Evolutionary conservation across 35 echinoderm and acorn worm genomes (phyloP).

Genomic region (Anneissia japonica): DNA sequence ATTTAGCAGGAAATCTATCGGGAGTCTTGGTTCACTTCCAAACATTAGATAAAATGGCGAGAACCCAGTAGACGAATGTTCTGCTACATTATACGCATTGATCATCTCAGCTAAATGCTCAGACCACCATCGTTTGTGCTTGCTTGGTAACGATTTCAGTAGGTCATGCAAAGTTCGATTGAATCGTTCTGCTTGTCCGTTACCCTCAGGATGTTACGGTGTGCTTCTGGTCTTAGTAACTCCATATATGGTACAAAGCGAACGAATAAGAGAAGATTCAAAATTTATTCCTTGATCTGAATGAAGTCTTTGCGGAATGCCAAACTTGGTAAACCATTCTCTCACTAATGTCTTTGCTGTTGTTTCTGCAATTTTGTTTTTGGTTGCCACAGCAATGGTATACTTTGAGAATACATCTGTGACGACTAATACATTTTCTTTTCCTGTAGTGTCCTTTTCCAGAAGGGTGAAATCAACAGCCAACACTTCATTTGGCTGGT

Average conservation of each 20-base stretch:
- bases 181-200: conserved; percentile 35
- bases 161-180: conserved; percentile 32
- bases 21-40: background rate
- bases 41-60: background rate
- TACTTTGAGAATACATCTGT: conserved; percentile 45
- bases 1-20: background rate
- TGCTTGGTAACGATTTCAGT: background rate
- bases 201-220: conserved; percentile 47
- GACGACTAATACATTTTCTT: conserved; percentile 41
- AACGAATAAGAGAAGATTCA: conserved; percentile 12
- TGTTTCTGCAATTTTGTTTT: conserved; percentile 44
- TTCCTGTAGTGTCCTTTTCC: background rate
- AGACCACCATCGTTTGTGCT: conserved; percentile 23
- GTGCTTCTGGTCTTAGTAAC: conserved; percentile 25
- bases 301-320: conserved; percentile 41
- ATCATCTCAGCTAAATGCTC: conserved; percentile 22
- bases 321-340: conserved; percentile 49
- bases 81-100: conserved; percentile 30
- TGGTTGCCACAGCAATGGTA: conserved; percentile 26
- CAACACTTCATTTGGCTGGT: conserved; percentile 14
- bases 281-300: conserved; percentile 58
- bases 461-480: conserved; percentile 25
- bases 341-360: conserved; percentile 21
- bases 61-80: background rate
- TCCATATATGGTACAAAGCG: background rate